Percentiles rank a stretch among this genome's conserved stretches.
These are phyloP conservation scores for Bombus haemorrhoidalis DNA, from an alignment of 1,140 invertebrate genomes.

Conservation along the genomic window DNA sequence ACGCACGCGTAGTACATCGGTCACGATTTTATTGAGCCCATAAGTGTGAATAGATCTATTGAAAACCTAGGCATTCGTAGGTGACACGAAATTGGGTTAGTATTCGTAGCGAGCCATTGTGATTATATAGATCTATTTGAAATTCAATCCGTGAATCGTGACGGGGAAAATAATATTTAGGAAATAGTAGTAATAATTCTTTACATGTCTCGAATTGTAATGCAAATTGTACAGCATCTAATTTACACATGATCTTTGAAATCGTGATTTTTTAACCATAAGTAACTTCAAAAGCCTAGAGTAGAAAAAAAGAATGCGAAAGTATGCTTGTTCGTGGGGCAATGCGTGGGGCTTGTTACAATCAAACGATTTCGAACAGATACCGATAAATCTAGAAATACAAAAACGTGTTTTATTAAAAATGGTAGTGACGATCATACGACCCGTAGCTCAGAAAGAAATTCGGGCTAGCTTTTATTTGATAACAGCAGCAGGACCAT, in stretches of 20 bases:
- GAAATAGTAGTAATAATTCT: not conserved
- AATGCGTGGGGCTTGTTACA: too few relatives aligned
- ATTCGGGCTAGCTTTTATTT: slow-evolving; percentile 6
- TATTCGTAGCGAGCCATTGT: slow-evolving; percentile 20
- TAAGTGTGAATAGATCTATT: slow-evolving; percentile 19
- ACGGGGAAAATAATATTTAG: slow-evolving; percentile 20
- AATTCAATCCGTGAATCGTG: slow-evolving; percentile 25
- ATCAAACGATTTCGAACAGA: not conserved
- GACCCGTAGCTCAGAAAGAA: not conserved
- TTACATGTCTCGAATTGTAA: not conserved
- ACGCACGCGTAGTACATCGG: not conserved
- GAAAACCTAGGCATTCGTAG: slow-evolving; percentile 23
- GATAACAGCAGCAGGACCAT: slow-evolving; percentile 21
- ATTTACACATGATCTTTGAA: too few relatives aligned
- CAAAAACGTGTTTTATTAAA: not conserved
- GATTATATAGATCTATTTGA: slow-evolving; percentile 1
- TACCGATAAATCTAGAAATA: not conserved
- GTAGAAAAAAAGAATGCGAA: too few relatives aligned
- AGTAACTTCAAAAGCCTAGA: not conserved
- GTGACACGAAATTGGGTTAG: slow-evolving; percentile 21
- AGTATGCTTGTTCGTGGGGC: too few relatives aligned
- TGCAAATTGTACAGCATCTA: not conserved
- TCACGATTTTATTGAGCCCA: slow-evolving; percentile 54
- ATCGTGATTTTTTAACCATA: not conserved
- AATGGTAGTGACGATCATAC: too few relatives aligned